phyloP scores from a whole-genome alignment of 2,888 invertebrate species.

The Drosophila mimica region DNA sequence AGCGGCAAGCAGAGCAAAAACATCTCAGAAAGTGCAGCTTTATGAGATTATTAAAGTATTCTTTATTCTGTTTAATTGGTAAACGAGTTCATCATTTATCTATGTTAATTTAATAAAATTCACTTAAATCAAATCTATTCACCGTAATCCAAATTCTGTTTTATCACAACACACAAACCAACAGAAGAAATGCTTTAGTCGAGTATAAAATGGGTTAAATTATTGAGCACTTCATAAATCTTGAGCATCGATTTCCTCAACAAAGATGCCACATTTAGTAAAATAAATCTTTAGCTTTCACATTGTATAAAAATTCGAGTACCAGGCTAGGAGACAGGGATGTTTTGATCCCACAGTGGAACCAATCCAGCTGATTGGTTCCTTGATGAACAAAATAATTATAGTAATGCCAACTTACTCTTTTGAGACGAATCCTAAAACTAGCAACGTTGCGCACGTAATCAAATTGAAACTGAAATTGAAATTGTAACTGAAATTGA shows the following conservation, averaged over 20 bases:
- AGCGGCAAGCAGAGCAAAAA: background rate
- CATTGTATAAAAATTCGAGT: background rate
- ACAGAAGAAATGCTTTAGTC: background rate
- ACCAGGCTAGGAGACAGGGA: background rate
- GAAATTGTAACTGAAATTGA: background rate
- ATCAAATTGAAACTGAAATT: constrained; percentile 10
- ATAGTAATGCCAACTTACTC: background rate
- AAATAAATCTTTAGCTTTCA: background rate
- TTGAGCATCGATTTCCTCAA: too few species aligned
- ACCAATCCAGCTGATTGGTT: background rate
- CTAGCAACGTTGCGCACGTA: constrained; percentile 14
- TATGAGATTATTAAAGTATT: constrained; percentile 49
- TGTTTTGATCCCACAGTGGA: background rate
- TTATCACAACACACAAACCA: background rate
- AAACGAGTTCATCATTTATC: background rate
- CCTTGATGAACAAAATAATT: background rate
- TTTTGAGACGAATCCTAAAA: background rate
- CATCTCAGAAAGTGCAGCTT: constrained; percentile 82
- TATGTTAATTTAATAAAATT: too few species aligned
- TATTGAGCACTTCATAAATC: background rate
- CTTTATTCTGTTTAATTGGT: background rate
- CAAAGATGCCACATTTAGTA: too few species aligned
- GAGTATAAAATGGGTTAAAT: background rate
- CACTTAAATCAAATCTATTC: too few species aligned
- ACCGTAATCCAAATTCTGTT: too few species aligned